Percentiles rank a stretch among this genome's conserved stretches.
Conservation (phyloP, 1,140 invertebrate species). For the Bombus polaris region DNA sequence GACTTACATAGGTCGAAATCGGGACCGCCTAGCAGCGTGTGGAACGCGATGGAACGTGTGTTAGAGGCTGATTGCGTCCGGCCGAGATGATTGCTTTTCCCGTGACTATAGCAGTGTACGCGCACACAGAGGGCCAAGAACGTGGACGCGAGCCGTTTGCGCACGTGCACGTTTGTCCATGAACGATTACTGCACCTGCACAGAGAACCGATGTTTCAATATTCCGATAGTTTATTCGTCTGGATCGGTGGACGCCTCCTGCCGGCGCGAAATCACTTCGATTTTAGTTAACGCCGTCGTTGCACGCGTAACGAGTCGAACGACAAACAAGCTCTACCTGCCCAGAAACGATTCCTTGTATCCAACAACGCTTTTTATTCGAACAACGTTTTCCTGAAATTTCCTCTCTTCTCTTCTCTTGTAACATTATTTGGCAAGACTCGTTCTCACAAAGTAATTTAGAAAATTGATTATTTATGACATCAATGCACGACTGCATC, state of each 20-base stretch:
- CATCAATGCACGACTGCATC: background rate
- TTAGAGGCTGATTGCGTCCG: slow-evolving; percentile 74
- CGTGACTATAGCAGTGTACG: slow-evolving; percentile 65
- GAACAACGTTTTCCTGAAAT: background rate
- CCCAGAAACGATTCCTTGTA: slow-evolving; percentile 13
- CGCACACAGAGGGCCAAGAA: slow-evolving; percentile 32
- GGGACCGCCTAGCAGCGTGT: slow-evolving; percentile 32
- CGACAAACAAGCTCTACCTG: slow-evolving; percentile 27
- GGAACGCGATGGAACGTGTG: slow-evolving; percentile 49
- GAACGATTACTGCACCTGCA: slow-evolving; percentile 66
- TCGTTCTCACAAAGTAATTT: background rate
- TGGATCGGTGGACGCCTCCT: slow-evolving; percentile 74
- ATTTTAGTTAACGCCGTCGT: slow-evolving; percentile 75
- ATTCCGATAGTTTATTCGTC: slow-evolving; percentile 81
- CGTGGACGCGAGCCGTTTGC: slow-evolving; percentile 33
- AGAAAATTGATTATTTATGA: background rate
- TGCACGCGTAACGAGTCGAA: slow-evolving; percentile 39
- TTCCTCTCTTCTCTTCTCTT: background rate
- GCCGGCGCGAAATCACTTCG: slow-evolving; percentile 77
- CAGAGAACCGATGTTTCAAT: slow-evolving; percentile 76
- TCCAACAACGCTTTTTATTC: background rate
- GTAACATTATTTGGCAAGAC: background rate
- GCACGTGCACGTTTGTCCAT: slow-evolving; percentile 63
- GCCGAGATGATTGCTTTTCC: slow-evolving; percentile 78
- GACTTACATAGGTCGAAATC: slow-evolving; percentile 54